A percentile compares a stretch with the other conserved stretches of the same genome.
Conservation (phyloP, 2,797 vertebrate genomes). For the Eurystomus glaucurus region DNA sequence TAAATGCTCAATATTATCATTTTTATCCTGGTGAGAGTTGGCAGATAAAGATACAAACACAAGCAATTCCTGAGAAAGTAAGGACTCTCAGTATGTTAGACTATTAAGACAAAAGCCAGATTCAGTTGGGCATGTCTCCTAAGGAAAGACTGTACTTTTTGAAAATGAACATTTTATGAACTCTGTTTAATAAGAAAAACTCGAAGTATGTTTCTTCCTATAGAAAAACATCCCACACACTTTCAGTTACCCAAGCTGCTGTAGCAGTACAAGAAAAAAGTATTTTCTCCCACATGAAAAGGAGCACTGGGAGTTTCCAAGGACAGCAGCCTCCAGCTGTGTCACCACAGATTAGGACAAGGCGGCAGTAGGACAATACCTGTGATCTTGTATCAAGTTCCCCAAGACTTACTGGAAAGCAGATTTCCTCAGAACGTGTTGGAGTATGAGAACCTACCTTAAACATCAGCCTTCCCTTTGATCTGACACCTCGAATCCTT, state of each 20-base stretch:
- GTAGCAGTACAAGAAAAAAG: neutral
- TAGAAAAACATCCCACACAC: neutral
- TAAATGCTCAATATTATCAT: neutral
- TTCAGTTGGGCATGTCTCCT: neutral
- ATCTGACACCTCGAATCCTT: neutral
- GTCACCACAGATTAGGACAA: neutral
- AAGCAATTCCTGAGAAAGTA: neutral
- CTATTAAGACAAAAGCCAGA: neutral
- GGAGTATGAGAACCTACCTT: neutral
- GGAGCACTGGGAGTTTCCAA: neutral
- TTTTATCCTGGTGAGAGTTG: neutral
- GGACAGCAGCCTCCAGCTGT: neutral
- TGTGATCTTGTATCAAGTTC: neutral
- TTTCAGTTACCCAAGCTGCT: neutral
- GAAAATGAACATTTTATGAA: neutral
- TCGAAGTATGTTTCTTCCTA: neutral
- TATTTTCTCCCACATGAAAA: neutral
- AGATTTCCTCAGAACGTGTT: neutral
- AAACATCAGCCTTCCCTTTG: neutral
- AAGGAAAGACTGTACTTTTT: neutral
- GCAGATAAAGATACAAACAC: neutral
- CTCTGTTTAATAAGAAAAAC: neutral
- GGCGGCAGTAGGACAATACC: neutral
- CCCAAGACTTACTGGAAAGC: neutral
- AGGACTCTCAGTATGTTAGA: neutral